Evolutionary conservation across 2,888 invertebrate genomes (phyloP).

Genomic region (Dicycla oo): DNA sequence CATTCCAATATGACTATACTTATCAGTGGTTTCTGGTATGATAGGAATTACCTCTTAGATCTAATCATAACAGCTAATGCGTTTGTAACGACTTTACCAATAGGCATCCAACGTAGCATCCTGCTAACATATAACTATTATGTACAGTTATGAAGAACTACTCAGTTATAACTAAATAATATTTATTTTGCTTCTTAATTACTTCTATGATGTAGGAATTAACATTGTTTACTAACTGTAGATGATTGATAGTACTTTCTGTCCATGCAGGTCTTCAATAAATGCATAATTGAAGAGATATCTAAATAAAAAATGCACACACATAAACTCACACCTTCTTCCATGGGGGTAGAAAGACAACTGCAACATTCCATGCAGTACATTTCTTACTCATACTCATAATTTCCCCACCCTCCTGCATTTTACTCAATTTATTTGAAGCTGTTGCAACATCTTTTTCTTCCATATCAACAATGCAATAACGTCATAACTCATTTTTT

Average conservation of each 20-base stretch:
- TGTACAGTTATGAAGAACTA: background rate
- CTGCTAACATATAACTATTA: background rate
- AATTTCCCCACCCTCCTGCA: too few species aligned
- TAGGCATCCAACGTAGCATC: too few species aligned
- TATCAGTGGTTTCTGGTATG: slow-evolving; percentile 17
- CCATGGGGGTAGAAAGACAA: background rate
- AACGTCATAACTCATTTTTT: too few species aligned
- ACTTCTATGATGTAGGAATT: background rate
- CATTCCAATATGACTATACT: background rate
- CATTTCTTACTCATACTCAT: background rate
- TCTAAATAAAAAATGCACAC: background rate
- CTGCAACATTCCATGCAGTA: background rate
- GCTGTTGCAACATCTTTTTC: too few species aligned
- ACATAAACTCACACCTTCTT: background rate
- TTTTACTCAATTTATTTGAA: too few species aligned
- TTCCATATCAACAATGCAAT: too few species aligned
- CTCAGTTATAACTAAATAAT: slow-evolving; percentile 18
- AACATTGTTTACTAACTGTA: background rate
- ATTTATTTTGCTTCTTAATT: slow-evolving; percentile 8
- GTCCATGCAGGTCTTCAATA: background rate
- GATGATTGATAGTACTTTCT: background rate
- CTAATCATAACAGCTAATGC: slow-evolving; percentile 36
- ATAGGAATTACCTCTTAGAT: slow-evolving; percentile 11
- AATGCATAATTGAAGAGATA: background rate
- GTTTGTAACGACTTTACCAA: slow-evolving; percentile 35